These are phyloP conservation scores for Margarornis squamiger DNA, from an alignment of 2,797 vertebrate species.

Conservation along the genomic window DNA sequence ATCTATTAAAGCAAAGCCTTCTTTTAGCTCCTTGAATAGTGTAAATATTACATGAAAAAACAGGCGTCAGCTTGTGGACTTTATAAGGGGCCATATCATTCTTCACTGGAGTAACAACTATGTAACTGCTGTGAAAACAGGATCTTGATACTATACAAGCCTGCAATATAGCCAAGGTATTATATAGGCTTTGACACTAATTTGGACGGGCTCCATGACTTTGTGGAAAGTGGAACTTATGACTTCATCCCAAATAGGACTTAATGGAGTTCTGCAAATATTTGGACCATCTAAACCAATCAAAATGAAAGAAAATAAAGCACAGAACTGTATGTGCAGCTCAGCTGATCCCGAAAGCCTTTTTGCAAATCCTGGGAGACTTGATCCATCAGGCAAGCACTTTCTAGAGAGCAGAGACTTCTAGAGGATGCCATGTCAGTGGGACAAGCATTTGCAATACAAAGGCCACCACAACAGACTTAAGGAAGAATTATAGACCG, in stretches of 20 bases:
- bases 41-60: slow-evolving; percentile 69
- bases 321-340: neutral
- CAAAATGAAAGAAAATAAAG: slow-evolving; percentile 24
- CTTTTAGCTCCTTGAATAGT: slow-evolving; percentile 63
- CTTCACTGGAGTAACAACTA: slow-evolving; percentile 59
- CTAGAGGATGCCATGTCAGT: neutral
- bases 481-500: neutral
- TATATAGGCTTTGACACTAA: slow-evolving; percentile 58
- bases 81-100: slow-evolving; percentile 59
- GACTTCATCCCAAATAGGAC: slow-evolving; percentile 38
- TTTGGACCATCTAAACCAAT: slow-evolving; percentile 43
- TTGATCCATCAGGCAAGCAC: neutral
- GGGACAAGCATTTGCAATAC: neutral
- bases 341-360: neutral
- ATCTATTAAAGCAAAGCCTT: slow-evolving; percentile 61
- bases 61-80: slow-evolving; percentile 56
- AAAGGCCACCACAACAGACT: neutral
- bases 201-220: slow-evolving; percentile 48
- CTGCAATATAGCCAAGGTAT: slow-evolving; percentile 51
- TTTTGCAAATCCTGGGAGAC: neutral
- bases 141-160: slow-evolving; percentile 48
- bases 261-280: slow-evolving; percentile 46
- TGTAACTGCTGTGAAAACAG: slow-evolving; percentile 65
- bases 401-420: neutral
- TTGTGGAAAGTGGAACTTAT: slow-evolving; percentile 42